These are phyloP conservation scores for Lepus oiostolus DNA, from an alignment of 2,797 vertebrate genomes.

Conservation along the genomic window DNA sequence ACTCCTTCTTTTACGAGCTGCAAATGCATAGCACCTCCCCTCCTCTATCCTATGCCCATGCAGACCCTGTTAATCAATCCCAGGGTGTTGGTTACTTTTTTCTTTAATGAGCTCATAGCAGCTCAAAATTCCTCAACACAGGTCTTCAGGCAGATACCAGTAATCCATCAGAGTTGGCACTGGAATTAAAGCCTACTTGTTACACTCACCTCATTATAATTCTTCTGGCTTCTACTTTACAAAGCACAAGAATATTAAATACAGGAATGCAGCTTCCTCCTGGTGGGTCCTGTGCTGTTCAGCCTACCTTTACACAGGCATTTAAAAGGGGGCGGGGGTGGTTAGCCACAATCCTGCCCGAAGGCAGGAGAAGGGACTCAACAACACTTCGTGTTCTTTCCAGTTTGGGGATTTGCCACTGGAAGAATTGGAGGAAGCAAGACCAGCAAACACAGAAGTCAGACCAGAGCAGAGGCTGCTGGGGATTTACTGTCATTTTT, in stretches of 20 bases:
- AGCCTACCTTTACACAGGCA: not conserved
- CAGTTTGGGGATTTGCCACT: not conserved
- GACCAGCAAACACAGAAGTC: not conserved
- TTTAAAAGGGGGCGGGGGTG: not conserved
- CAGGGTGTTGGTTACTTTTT: not conserved
- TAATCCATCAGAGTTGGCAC: not conserved
- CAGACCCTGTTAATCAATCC: not conserved
- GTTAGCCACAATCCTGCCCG: not conserved
- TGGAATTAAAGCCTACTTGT: not conserved
- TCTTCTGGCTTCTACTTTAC: not conserved
- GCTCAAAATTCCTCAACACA: not conserved
- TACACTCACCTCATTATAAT: not conserved
- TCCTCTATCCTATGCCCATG: not conserved
- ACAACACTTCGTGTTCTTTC: not conserved
- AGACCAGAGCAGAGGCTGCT: not conserved
- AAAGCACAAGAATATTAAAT: not conserved
- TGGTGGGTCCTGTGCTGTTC: not conserved
- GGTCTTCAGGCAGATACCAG: not conserved
- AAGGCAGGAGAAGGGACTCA: not conserved
- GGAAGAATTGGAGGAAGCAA: too few relatives aligned
- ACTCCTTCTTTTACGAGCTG: not conserved
- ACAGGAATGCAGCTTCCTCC: not conserved
- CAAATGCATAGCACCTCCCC: too few relatives aligned
- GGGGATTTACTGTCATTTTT: not conserved
- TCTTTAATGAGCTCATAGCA: not conserved